Evolutionary conservation across 2,113 vertebrate genomes (phyloP).

Genomic region (Clarias macrocephalus): DNA sequence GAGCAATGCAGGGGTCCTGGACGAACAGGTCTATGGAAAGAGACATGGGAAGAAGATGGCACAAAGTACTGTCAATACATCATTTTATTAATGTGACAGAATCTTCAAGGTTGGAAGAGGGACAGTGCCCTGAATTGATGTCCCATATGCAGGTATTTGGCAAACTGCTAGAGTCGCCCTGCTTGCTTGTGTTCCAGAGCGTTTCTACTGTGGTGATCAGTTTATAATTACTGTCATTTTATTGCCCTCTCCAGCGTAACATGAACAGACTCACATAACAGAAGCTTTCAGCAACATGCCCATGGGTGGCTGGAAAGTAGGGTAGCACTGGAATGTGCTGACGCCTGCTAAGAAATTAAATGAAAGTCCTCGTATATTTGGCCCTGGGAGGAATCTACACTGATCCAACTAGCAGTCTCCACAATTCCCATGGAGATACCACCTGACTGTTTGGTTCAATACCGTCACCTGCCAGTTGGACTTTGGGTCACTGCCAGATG

Average conservation of each 20-base stretch:
- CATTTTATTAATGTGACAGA: neutral
- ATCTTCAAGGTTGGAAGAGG: neutral
- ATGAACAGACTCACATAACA: neutral
- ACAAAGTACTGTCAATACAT: neutral
- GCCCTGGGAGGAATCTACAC: neutral
- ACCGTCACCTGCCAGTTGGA: neutral
- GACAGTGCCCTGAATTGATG: neutral
- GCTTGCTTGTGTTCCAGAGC: neutral
- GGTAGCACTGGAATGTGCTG: neutral
- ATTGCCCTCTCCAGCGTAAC: neutral
- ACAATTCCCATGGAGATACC: neutral
- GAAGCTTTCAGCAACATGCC: neutral
- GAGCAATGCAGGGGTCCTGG: neutral
- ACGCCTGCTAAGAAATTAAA: neutral
- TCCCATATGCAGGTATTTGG: neutral
- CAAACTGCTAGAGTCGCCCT: neutral
- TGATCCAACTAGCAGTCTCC: neutral
- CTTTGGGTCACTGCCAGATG: neutral
- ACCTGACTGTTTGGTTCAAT: neutral
- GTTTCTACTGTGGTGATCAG: neutral
- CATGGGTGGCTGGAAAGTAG: neutral
- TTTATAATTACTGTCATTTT: neutral
- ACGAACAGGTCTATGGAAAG: neutral
- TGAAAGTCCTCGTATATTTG: neutral
- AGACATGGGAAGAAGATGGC: neutral